A percentile compares a stretch with the other conserved stretches of the same genome.
Conservation (phyloP, 1,140 invertebrate species). For the Aethina tumida region DNA sequence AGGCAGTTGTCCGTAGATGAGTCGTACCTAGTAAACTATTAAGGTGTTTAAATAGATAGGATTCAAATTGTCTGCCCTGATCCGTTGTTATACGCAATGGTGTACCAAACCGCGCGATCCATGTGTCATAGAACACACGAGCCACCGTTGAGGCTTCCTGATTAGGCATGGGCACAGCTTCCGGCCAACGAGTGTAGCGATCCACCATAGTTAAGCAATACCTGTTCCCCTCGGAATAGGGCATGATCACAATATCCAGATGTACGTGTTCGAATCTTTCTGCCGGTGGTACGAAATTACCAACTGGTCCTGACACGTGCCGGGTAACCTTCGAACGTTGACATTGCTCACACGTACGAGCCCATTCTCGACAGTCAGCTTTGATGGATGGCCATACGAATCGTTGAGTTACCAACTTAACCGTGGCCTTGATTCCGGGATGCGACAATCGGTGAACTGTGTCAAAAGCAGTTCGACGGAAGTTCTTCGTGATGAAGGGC, state of each 20-base stretch:
- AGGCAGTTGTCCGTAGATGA: too few species aligned
- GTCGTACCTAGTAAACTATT: conserved; percentile 20
- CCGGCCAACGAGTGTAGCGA: conserved; percentile 34
- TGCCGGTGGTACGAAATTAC: conserved; percentile 6
- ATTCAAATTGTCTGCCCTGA: conserved; percentile 32
- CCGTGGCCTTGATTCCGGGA: conserved; percentile 17
- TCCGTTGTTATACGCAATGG: conserved; percentile 29
- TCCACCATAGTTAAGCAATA: conserved; percentile 34
- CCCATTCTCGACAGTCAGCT: conserved; percentile 19
- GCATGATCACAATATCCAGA: conserved; percentile 36
- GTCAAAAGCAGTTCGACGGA: too few species aligned
- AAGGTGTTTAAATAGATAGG: conserved; percentile 16
- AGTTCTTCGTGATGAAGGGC: too few species aligned
- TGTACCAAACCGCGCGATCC: conserved; percentile 23
- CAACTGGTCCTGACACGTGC: conserved; percentile 13
- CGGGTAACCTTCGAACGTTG: conserved; percentile 23
- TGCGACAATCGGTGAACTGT: too few species aligned
- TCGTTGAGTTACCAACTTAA: conserved; percentile 13
- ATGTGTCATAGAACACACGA: conserved; percentile 25
- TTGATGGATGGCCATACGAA: conserved; percentile 25
- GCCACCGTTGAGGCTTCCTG: conserved; percentile 27
- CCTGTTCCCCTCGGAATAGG: conserved; percentile 13
- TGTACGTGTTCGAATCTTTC: conserved; percentile 29
- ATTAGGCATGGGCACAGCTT: conserved; percentile 31
- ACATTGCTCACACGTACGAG: conserved; percentile 21